These are phyloP conservation scores for Cylindroiulus punctatus DNA, from an alignment of 2,888 invertebrate genomes.

Conservation along the genomic window DNA sequence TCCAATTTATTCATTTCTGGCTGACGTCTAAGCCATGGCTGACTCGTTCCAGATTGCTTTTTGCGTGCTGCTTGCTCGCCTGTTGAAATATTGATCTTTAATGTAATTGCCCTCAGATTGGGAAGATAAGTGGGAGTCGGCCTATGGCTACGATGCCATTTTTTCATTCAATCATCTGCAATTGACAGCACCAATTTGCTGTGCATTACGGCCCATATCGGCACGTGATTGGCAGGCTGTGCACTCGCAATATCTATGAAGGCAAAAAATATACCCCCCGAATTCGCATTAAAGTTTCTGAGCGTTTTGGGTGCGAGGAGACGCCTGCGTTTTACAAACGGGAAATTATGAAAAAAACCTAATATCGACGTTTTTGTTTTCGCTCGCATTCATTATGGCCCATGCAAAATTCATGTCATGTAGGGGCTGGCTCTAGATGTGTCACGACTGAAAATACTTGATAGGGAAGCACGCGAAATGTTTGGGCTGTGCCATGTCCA, in stretches of 20 bases:
- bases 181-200: constrained; percentile 18
- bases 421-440: no score
- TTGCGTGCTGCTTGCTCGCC: constrained; percentile 18
- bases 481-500: no score
- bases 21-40: not conserved
- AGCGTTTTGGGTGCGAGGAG: not conserved
- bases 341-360: not conserved
- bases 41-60: not conserved
- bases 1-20: constrained; percentile 18
- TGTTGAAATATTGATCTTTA: constrained; percentile 18
- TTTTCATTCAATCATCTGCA: constrained; percentile 18
- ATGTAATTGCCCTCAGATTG: constrained; percentile 18
- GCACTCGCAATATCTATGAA: not conserved
- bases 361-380: not conserved
- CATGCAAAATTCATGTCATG: not conserved
- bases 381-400: not conserved
- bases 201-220: constrained; percentile 18
- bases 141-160: constrained; percentile 18
- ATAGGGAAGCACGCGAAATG: not conserved
- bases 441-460: not conserved
- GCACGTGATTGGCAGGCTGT: not conserved
- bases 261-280: not conserved
- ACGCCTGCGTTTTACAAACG: not conserved
- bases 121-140: constrained; percentile 18
- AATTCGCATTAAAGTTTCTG: not conserved